Evolutionary conservation across 2,113 vertebrate genomes (phyloP), one percentile per base, ranked within the genome.

Genomic region (Aegotheles bennettii): DNA sequence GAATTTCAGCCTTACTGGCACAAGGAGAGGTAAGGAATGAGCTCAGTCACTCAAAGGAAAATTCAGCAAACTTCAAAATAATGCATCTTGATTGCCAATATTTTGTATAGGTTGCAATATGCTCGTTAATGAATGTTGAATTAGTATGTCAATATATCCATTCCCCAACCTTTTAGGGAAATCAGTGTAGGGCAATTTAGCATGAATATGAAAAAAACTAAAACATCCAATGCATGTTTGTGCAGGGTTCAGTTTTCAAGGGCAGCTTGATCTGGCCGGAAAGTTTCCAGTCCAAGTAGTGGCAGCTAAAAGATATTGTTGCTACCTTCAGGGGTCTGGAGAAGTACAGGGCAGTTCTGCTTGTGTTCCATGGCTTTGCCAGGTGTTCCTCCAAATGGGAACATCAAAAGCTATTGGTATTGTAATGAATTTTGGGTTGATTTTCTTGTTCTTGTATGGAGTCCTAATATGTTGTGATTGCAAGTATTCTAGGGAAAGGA

Each of bases 1-100:
- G 36, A 82, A 80, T 75, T 83, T 88, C 88, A 87, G 48, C 87
- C 81, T 85, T 29, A 0, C 19, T 78, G 73, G 54, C 79, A 51
- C 33, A 42, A 83, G 75, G 36, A 57, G 14, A 47, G 36, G 25
- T 50, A 14, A 74, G 89, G 68, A 77, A 56, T 26, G 73, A 88
- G 54, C 83, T 92, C 80, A 25, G 1, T 42, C 60, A 9, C 90
- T 94, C 56, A 53, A 89, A 97, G 21, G 73, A 79, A 71, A 84
- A 75, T 61, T 84, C 79, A 89, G 85, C 94, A 84, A 87, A 60
- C 76, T 90, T 84, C 23, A n/a, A 60, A 89, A 81, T 87, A 82
- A 71, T 75, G 80, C 73, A 35, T 71, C 68, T 28, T 3, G 73
- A 15, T 73, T 42, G 73, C 65, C 76, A 60, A 7, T 88, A 70